Conservation (phyloP, 2,888 invertebrate genomes). For the Tillus elongatus region DNA sequence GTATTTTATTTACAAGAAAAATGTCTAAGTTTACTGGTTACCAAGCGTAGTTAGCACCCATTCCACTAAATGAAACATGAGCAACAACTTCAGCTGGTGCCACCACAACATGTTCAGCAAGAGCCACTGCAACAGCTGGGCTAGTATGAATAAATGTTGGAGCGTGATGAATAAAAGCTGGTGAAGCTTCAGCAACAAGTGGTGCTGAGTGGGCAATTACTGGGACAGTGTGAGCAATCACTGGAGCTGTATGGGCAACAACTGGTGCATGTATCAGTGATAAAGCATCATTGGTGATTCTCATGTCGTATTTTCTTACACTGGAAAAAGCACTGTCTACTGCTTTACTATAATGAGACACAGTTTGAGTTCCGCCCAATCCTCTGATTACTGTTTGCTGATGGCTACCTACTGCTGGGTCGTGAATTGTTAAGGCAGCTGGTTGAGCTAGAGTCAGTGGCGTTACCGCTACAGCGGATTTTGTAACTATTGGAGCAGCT, state of each 20-base stretch:
- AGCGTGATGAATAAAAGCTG: neutral
- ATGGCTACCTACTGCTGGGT: slow-evolving; percentile 37
- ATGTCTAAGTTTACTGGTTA: no score
- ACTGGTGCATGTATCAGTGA: slow-evolving; percentile 43
- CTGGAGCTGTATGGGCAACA: slow-evolving; percentile 31
- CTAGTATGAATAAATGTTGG: slow-evolving; percentile 29
- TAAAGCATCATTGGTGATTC: slow-evolving; percentile 48
- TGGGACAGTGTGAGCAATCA: slow-evolving; percentile 24
- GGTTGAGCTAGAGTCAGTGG: slow-evolving; percentile 28
- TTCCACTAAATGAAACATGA: slow-evolving; percentile 55
- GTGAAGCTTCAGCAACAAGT: slow-evolving; percentile 30
- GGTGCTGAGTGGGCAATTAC: slow-evolving; percentile 19
- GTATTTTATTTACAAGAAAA: no score
- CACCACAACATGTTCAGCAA: slow-evolving; percentile 35
- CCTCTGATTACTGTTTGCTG: slow-evolving; percentile 51
- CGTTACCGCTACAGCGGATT: slow-evolving; percentile 21
- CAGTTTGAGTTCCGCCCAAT: slow-evolving; percentile 47
- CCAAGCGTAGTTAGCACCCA: slow-evolving; percentile 56
- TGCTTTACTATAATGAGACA: slow-evolving; percentile 51
- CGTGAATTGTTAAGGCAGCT: slow-evolving; percentile 27
- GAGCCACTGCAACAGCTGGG: slow-evolving; percentile 22
- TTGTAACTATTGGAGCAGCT: slow-evolving; percentile 12
- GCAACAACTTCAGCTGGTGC: slow-evolving; percentile 54
- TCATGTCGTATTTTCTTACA: slow-evolving; percentile 51
- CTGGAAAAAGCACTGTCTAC: slow-evolving; percentile 53